Evolutionary conservation across 2,113 vertebrate genomes (phyloP).

Genomic region (Tringa solitaria): DNA sequence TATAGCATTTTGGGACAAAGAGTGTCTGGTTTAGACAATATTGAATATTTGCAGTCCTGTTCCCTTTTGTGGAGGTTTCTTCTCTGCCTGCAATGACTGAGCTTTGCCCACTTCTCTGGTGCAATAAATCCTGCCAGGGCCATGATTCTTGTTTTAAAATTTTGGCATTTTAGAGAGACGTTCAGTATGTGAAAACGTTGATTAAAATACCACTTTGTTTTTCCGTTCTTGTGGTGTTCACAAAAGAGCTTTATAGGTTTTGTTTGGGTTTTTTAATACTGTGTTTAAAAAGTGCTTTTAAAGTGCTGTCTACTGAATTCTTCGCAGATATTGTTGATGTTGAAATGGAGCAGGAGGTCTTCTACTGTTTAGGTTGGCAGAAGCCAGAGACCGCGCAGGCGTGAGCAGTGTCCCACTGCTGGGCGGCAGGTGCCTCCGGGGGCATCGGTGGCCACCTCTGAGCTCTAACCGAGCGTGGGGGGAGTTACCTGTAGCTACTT

Average conservation of each 20-base stretch:
- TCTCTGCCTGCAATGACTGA: not conserved
- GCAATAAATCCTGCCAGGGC: not conserved
- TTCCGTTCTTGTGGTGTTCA: not conserved
- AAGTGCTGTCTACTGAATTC: not conserved
- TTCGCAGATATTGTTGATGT: not conserved
- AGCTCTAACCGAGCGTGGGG: rapidly evolving
- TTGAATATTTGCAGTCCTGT: not conserved
- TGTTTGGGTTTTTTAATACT: not conserved
- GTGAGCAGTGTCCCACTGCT: rapidly evolving
- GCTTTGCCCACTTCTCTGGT: not conserved
- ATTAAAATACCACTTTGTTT: not conserved
- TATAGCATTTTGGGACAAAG: not conserved
- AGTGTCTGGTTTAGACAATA: not conserved
- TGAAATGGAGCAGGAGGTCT: not conserved
- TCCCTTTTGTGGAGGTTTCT: not conserved
- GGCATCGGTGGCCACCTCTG: rapidly evolving
- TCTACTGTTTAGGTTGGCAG: not conserved
- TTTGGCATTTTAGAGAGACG: not conserved
- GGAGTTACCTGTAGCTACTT: not conserved
- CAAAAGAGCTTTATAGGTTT: not conserved
- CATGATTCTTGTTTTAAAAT: not conserved
- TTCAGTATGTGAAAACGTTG: not conserved
- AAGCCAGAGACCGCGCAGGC: not conserved
- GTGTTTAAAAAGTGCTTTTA: not conserved
- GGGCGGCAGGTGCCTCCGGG: rapidly evolving